These are phyloP conservation scores for Oppia nitens DNA, from an alignment of 1,140 invertebrate genomes.

Conservation along the genomic window DNA sequence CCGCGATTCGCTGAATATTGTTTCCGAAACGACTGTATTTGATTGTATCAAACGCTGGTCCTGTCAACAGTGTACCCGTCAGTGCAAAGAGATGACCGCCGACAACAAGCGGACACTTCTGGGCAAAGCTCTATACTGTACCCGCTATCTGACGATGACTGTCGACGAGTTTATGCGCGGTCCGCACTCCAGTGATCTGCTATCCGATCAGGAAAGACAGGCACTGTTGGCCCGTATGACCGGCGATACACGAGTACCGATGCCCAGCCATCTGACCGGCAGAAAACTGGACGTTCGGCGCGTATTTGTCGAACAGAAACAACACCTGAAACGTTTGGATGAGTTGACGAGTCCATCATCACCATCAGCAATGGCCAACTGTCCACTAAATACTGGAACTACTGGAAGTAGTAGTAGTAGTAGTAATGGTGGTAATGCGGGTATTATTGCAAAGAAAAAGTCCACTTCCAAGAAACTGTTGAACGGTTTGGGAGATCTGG, in stretches of 20 bases:
- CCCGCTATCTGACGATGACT: slow-evolving; percentile 44
- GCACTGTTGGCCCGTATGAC: slow-evolving; percentile 22
- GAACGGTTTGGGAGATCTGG: slow-evolving; percentile 19
- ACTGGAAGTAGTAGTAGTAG: not conserved
- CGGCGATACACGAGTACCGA: not conserved
- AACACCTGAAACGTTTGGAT: not conserved
- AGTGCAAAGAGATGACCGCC: slow-evolving; percentile 40
- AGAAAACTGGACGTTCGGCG: slow-evolving; percentile 14
- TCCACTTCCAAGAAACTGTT: slow-evolving; percentile 19
- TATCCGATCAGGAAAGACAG: slow-evolving; percentile 27
- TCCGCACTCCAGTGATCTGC: slow-evolving; percentile 28
- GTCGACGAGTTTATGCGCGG: slow-evolving; percentile 39
- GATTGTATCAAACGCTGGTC: slow-evolving; percentile 38
- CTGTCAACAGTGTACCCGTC: slow-evolving; percentile 43
- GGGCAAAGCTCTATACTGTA: slow-evolving; percentile 41
- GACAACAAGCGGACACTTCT: slow-evolving; percentile 42
- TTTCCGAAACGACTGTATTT: slow-evolving; percentile 21
- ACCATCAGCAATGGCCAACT: no score
- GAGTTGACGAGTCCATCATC: not conserved
- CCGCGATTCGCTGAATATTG: slow-evolving; percentile 30
- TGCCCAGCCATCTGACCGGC: slow-evolving; percentile 15
- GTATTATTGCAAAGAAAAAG: slow-evolving; percentile 15
- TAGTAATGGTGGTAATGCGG: not conserved
- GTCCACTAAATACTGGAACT: no score
- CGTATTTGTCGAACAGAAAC: not conserved